Percentiles rank a stretch among this genome's conserved stretches.
These are phyloP conservation scores for Agrilus cyanescens DNA, from an alignment of 2,888 invertebrate genomes.

Conservation along the genomic window DNA sequence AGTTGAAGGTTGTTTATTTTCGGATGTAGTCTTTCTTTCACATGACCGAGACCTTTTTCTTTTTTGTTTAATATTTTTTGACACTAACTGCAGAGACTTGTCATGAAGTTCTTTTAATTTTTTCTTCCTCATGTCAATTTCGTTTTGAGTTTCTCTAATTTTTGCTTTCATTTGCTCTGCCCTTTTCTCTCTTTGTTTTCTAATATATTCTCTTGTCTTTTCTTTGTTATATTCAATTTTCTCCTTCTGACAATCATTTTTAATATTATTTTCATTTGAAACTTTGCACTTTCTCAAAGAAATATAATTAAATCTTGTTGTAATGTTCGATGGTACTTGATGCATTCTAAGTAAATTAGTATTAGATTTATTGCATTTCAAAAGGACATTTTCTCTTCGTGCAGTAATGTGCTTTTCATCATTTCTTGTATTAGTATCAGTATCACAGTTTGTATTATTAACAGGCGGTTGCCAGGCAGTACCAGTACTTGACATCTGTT, in stretches of 20 bases:
- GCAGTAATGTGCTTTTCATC: no score
- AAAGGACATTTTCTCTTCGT: no score
- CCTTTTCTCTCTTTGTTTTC: slow-evolving; percentile 41
- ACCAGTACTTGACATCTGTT: no score
- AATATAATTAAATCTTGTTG: background rate
- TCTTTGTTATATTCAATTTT: slow-evolving; percentile 36
- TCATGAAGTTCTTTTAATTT: slow-evolving; percentile 36
- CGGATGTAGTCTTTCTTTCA: slow-evolving; percentile 7
- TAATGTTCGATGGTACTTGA: background rate
- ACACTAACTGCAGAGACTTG: slow-evolving; percentile 35
- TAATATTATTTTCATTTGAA: no score
- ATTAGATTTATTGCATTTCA: no score
- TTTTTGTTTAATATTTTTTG: slow-evolving; percentile 32
- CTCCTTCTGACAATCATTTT: slow-evolving; percentile 12
- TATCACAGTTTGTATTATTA: no score
- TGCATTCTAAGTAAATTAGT: background rate
- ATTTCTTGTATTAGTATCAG: no score
- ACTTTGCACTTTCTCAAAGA: no score
- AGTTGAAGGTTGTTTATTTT: no score
- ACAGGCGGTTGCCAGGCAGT: no score
- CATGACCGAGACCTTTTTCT: slow-evolving; percentile 23
- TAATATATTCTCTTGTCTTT: slow-evolving; percentile 43
- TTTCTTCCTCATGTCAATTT: slow-evolving; percentile 34
- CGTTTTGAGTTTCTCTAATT: slow-evolving; percentile 17
- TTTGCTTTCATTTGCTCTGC: slow-evolving; percentile 31